A percentile compares a stretch with the other conserved stretches of the same genome.
Evolutionary conservation across 2,113 vertebrate species (phyloP).

Genomic region (Furnarius figulus): DNA sequence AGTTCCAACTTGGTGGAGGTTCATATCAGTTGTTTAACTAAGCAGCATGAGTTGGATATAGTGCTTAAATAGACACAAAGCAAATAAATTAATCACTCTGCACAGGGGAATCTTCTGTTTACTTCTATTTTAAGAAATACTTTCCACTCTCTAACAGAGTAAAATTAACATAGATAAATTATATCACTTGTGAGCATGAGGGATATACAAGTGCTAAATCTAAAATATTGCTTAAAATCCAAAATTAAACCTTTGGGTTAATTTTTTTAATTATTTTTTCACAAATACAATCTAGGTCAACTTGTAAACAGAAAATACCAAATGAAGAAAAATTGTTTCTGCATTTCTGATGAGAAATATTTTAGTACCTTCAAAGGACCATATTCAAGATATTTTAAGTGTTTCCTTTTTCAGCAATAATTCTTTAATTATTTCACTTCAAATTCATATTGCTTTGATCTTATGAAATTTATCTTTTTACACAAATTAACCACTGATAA

Average conservation of each 20-base stretch:
- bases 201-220: neutral
- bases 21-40: neutral
- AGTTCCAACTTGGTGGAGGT: neutral
- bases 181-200: neutral
- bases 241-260: neutral
- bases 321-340: neutral
- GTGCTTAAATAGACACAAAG: neutral
- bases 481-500: neutral
- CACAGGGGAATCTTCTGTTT: neutral
- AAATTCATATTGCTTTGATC: neutral
- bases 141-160: neutral
- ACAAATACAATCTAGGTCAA: neutral
- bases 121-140: neutral
- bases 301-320: neutral
- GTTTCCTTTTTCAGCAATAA: neutral
- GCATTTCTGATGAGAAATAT: neutral
- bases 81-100: neutral
- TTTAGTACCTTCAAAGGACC: slow-evolving; percentile 3
- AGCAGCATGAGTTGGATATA: neutral
- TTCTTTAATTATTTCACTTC: neutral
- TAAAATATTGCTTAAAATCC: neutral
- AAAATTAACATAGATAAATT: neutral
- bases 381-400: neutral
- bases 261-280: neutral
- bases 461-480: neutral